These are phyloP conservation scores for Mycetomoellerius zeteki DNA, from an alignment of 1,140 invertebrate genomes.

Conservation along the genomic window DNA sequence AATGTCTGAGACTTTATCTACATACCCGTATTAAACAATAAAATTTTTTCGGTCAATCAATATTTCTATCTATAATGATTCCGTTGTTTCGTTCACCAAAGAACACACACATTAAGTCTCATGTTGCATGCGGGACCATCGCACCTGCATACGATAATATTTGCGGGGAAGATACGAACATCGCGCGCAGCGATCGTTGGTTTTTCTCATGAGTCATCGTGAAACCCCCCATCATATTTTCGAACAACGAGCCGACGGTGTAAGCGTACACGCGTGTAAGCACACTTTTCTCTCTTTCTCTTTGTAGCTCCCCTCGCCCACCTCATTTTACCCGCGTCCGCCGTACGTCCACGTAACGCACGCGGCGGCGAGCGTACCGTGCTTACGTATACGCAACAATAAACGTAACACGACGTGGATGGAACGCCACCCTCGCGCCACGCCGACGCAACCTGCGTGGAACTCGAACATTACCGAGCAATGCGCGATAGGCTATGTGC, in stretches of 20 bases:
- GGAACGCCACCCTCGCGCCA: conserved; percentile 75
- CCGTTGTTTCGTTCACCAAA: neutral
- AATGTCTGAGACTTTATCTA: neutral
- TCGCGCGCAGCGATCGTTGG: neutral
- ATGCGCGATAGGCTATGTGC: conserved; percentile 48
- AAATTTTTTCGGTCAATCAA: conserved; percentile 28
- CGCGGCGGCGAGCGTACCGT: conserved; percentile 1
- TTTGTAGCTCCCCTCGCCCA: neutral
- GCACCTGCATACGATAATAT: conserved; percentile 49
- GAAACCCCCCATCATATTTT: conserved; percentile 35
- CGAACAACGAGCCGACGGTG: neutral
- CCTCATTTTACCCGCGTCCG: neutral
- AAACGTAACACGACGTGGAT: conserved; percentile 78
- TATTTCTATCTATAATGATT: conserved; percentile 46
- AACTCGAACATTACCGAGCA: conserved; percentile 73
- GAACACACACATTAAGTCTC: conserved; percentile 8
- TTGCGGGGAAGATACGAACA: conserved; percentile 23
- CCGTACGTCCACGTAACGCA: conserved; percentile 21
- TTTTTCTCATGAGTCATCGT: conserved; percentile 61
- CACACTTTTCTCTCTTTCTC: conserved; percentile 2
- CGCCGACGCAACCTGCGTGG: conserved; percentile 64
- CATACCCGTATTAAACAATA: neutral
- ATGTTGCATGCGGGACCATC: neutral
- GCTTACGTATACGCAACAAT: conserved; percentile 66
- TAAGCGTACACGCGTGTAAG: conserved; percentile 13